These are phyloP conservation scores for Burhinus bistriatus DNA, from an alignment of 2,113 vertebrate species.

Conservation along the genomic window DNA sequence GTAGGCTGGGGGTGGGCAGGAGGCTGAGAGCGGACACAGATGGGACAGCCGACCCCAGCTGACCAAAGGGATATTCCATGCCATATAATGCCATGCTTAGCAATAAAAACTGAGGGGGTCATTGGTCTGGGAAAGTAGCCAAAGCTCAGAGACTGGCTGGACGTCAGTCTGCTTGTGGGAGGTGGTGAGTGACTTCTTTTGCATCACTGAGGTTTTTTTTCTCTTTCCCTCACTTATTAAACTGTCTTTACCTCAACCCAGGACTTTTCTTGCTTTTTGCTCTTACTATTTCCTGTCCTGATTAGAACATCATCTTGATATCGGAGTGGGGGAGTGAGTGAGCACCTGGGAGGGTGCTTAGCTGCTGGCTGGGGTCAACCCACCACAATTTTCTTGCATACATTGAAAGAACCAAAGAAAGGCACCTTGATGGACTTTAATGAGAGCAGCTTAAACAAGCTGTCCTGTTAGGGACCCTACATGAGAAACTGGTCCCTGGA, in stretches of 20 bases:
- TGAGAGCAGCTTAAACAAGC: background rate
- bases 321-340: background rate
- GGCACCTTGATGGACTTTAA: background rate
- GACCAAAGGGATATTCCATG: background rate
- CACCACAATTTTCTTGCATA: background rate
- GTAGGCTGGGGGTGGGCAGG: background rate
- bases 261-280: background rate
- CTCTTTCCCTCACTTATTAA: background rate
- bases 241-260: background rate
- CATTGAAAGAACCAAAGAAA: conserved; percentile 27
- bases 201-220: background rate
- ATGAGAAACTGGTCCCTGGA: background rate
- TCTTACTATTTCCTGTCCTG: background rate
- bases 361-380: background rate
- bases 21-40: background rate
- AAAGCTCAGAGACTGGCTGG: background rate
- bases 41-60: background rate
- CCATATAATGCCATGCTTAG: background rate
- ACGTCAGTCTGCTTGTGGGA: background rate
- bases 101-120: background rate
- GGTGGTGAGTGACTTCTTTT: background rate
- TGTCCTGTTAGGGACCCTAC: background rate
- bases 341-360: background rate
- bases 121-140: background rate
- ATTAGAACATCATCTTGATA: background rate